Percentiles rank a stretch among this genome's conserved stretches.
Conservation (phyloP, 2,113 vertebrate genomes). For the Cinclus cinclus region DNA sequence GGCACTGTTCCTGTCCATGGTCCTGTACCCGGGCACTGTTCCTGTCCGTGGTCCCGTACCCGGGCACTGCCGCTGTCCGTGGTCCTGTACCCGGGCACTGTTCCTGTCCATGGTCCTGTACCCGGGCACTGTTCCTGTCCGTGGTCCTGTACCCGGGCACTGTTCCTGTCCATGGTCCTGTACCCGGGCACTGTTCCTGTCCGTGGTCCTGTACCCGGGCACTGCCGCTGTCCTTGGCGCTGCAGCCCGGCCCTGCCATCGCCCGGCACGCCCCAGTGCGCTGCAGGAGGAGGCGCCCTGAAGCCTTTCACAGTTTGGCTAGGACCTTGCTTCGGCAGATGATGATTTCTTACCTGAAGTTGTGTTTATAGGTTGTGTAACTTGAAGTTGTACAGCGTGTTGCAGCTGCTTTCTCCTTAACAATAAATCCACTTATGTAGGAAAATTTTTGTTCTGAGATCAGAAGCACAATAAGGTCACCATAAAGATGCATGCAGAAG, state of each 20-base stretch:
- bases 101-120: too few relatives aligned
- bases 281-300: background rate
- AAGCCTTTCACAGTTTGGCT: background rate
- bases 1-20: too few relatives aligned
- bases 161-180: too few relatives aligned
- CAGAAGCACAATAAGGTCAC: background rate
- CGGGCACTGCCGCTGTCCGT: too few relatives aligned
- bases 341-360: background rate
- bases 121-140: too few relatives aligned
- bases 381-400: background rate
- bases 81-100: too few relatives aligned
- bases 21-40: too few relatives aligned
- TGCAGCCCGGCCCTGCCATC: background rate
- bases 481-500: background rate
- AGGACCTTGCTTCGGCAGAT: background rate
- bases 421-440: background rate
- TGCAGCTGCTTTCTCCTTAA: background rate
- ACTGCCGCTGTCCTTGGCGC: conserved; percentile 63
- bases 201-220: too few relatives aligned
- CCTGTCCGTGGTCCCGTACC: too few relatives aligned
- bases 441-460: background rate
- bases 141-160: too few relatives aligned
- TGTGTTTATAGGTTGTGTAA: background rate
- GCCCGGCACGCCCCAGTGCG: too few relatives aligned
- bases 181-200: background rate